These are phyloP conservation scores for Anhinga rufa DNA, from an alignment of 2,113 vertebrate genomes.

Conservation along the genomic window DNA sequence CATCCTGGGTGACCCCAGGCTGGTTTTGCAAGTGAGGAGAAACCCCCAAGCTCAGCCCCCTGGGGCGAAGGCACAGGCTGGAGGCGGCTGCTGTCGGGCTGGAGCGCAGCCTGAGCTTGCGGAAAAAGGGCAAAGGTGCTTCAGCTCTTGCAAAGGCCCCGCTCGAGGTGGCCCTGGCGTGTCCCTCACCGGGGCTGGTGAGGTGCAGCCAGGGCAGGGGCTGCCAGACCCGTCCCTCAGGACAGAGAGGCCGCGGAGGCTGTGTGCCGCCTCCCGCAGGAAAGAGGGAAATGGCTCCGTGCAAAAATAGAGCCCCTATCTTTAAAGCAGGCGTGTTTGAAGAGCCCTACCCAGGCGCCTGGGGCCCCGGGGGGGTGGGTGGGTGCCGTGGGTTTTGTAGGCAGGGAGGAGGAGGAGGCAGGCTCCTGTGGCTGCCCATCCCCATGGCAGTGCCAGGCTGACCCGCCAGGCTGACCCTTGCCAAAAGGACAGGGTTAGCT, in stretches of 20 bases:
- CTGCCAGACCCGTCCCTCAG: not conserved
- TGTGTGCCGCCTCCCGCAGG: rapidly evolving
- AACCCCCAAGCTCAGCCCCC: not conserved
- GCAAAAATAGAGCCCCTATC: not conserved
- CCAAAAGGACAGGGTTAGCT: not conserved
- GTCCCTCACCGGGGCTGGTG: rapidly evolving
- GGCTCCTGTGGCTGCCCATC: not conserved
- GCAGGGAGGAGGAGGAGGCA: not conserved
- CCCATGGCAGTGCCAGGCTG: not conserved
- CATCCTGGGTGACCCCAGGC: not conserved
- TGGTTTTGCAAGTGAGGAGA: not conserved
- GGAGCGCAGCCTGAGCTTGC: not conserved
- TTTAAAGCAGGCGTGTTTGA: not conserved
- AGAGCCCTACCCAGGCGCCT: not conserved
- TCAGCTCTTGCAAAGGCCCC: not conserved
- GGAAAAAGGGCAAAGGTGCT: not conserved
- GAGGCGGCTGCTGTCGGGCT: not conserved
- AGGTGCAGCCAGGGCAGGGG: not conserved
- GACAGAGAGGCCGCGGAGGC: not conserved
- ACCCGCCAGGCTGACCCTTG: not conserved
- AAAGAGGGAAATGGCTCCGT: not conserved
- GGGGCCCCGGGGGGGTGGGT: not conserved
- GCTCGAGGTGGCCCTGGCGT: not conserved
- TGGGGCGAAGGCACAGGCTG: not conserved
- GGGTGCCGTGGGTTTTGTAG: not conserved